phyloP scores from a whole-genome alignment of 2,113 vertebrate genomes.

The Phylloscopus trochiloides region DNA sequence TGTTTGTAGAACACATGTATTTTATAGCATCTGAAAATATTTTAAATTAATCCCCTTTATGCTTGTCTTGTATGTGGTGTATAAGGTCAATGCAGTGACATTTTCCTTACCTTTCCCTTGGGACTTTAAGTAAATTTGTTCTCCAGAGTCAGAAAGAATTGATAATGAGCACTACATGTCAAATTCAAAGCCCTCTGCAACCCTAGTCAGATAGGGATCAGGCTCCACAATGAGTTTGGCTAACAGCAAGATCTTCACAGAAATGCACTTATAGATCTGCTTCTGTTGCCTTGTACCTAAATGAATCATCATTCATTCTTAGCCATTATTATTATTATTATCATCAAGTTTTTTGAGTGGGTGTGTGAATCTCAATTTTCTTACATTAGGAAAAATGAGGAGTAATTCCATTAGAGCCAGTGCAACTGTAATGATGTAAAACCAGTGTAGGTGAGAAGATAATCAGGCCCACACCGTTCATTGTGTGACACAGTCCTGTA shows the following conservation, averaged over 20 bases:
- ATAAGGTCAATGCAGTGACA: background rate
- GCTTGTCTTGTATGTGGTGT: background rate
- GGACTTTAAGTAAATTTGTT: background rate
- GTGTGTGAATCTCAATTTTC: background rate
- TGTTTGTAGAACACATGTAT: background rate
- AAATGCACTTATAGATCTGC: background rate
- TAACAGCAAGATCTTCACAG: background rate
- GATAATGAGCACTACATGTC: background rate
- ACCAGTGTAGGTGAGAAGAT: conserved; percentile 49
- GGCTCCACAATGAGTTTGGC: background rate
- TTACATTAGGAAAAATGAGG: background rate
- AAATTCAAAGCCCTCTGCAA: background rate
- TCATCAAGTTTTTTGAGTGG: background rate
- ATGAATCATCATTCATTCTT: background rate
- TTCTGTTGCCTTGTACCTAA: background rate
- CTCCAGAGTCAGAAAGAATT: background rate
- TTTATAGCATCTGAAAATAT: background rate
- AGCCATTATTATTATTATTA: background rate
- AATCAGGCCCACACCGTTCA: conserved; percentile 15
- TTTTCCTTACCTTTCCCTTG: background rate
- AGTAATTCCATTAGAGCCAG: background rate
- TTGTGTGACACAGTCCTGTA: conserved; percentile 47
- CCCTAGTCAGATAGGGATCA: background rate
- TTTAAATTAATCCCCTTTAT: background rate
- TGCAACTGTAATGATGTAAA: conserved; percentile 10